These are phyloP conservation scores for Ceratina japonica DNA, from an alignment of 1,140 invertebrate genomes.

Conservation along the genomic window DNA sequence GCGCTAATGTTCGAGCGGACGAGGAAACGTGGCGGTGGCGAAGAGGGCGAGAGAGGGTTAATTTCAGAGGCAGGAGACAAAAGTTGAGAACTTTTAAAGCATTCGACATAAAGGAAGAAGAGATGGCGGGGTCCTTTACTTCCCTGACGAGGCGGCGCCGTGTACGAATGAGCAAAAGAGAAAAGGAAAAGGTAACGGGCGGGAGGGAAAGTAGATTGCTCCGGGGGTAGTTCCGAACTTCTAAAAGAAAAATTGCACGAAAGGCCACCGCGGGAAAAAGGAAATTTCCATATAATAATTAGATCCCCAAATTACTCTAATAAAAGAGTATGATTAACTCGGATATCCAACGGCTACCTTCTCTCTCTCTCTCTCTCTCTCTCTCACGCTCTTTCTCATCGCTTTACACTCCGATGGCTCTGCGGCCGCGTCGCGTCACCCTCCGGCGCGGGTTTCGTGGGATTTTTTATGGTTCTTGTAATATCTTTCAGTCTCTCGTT, in stretches of 20 bases:
- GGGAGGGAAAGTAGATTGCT: slow-evolving; percentile 46
- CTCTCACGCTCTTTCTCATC: background rate
- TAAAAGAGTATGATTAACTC: slow-evolving; percentile 70
- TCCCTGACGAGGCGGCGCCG: background rate
- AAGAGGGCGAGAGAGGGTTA: slow-evolving; percentile 34
- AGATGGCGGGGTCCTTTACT: slow-evolving; percentile 31
- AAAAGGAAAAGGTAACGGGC: background rate
- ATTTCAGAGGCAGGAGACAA: slow-evolving; percentile 62
- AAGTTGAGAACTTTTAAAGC: slow-evolving; percentile 69
- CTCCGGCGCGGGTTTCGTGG: background rate
- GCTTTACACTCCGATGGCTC: background rate
- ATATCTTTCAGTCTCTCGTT: background rate
- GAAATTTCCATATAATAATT: slow-evolving; percentile 74
- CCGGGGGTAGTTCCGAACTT: slow-evolving; percentile 62
- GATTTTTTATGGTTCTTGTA: background rate
- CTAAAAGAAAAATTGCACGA: slow-evolving; percentile 66
- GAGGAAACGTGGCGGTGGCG: background rate
- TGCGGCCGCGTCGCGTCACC: background rate
- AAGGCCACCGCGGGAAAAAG: slow-evolving; percentile 48
- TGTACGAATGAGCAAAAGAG: background rate
- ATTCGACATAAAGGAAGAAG: slow-evolving; percentile 64
- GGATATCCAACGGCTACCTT: slow-evolving; percentile 54
- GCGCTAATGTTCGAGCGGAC: slow-evolving; percentile 40
- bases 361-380: background rate
- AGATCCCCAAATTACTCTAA: slow-evolving; percentile 70